phyloP scores from a whole-genome alignment of 2,888 invertebrate genomes.

The Pristionchus maxplancki region DNA sequence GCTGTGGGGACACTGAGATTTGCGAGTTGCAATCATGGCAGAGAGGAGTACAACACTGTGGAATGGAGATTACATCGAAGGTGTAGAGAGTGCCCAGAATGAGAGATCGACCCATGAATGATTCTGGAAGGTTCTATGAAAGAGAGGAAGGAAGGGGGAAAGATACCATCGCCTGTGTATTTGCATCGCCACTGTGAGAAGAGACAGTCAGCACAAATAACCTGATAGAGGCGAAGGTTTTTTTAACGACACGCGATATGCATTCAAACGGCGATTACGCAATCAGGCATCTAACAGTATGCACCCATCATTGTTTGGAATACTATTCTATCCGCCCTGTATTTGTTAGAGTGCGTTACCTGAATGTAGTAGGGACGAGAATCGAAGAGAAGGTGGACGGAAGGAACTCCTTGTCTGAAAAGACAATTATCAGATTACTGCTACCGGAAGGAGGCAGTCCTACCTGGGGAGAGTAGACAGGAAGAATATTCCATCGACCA shows the following conservation, averaged over 20 bases:
- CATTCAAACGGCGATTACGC: not conserved
- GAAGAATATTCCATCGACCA: constrained; percentile 98
- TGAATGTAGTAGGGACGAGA: constrained; percentile 60
- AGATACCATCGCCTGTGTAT: constrained; percentile 55
- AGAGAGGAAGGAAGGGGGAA: not conserved
- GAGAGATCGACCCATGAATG: constrained; percentile 89
- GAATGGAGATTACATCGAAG: constrained; percentile 97
- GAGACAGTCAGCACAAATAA: constrained; percentile 61
- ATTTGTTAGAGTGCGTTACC: constrained; percentile 52
- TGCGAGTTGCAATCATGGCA: constrained; percentile 60
- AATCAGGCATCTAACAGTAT: not conserved
- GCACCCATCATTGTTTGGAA: not conserved
- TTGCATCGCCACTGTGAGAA: constrained; percentile 65
- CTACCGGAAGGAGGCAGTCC: constrained; percentile 77
- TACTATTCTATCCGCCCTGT: no score
- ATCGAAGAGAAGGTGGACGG: constrained; percentile 55
- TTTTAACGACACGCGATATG: no score
- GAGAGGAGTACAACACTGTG: constrained; percentile 81
- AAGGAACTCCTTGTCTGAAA: constrained; percentile 33
- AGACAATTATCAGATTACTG: constrained; percentile 81
- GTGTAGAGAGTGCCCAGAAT: constrained; percentile 98
- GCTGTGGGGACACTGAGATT: constrained; percentile 58
- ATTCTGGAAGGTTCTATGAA: constrained; percentile 80
- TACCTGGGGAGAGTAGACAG: constrained; percentile 92
- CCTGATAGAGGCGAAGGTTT: not conserved